phyloP scores from a whole-genome alignment of 2,797 vertebrate species.

The Melanotaenia pygmaea region DNA sequence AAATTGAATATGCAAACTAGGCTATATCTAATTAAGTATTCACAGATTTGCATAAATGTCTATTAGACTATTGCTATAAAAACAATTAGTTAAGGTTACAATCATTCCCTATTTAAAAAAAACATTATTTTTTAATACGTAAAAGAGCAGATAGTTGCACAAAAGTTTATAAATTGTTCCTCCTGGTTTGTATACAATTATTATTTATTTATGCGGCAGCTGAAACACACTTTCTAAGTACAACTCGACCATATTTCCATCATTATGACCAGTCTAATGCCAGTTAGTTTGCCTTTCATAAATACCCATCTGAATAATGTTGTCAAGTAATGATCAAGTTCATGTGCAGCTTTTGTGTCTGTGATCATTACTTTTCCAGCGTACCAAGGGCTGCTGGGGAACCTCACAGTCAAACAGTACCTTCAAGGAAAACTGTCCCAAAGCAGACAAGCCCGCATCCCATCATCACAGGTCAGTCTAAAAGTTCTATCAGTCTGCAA shows the following conservation, averaged over 20 bases:
- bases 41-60: neutral
- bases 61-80: neutral
- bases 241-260: neutral
- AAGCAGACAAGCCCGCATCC: constrained; percentile 74
- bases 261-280: neutral
- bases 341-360: constrained; percentile 24
- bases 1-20: neutral
- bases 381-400: constrained; percentile 40
- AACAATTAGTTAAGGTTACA: neutral
- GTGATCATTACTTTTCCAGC: constrained; percentile 59
- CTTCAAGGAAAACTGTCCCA: constrained; percentile 61
- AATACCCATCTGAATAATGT: constrained; percentile 13
- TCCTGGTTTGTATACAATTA: neutral
- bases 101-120: neutral
- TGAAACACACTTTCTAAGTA: neutral
- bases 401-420: constrained; percentile 37
- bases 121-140: no score
- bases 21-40: neutral
- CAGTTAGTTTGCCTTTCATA: constrained; percentile 11
- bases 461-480: constrained; percentile 85
- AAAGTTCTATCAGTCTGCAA: constrained; percentile 13
- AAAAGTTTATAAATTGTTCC: neutral
- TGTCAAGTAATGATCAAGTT: constrained; percentile 6
- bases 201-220: constrained; percentile 5
- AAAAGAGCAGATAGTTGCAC: no score